Evolutionary conservation across 2,888 invertebrate species (phyloP), one percentile per base, ranked within the genome.

Genomic region (Ormyrus nitidulus): DNA sequence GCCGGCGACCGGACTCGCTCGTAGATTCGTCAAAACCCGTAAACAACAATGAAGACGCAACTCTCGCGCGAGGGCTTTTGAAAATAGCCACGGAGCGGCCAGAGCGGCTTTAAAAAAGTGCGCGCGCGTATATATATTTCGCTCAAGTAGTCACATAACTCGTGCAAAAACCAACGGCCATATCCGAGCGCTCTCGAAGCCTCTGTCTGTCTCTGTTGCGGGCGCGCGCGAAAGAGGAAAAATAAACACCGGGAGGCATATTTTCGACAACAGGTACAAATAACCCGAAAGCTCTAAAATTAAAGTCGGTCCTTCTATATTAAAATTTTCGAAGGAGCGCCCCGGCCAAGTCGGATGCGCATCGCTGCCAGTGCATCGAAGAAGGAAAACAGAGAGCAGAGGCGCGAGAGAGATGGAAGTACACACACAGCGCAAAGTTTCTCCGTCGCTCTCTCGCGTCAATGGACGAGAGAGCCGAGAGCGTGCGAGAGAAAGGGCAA

Each of bases 391-490:
- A 34, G 54, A 44, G 34, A 34, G 34, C 34, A 34, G 34, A 34
- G 34, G 46, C n/a, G 49, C 61, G 61, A 61, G 46, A 61, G n/a
- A 62, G n/a, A 13, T 53, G 62, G 13, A 72, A 72, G 53, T 9
- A 46, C 53, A 5, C 8, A 19, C 49, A 11, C n/a, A 49, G n/a
- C 68, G 9, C 46, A 69, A 69, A 69, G 8, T 69, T 69, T 10
- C 48, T 64, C 48, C 34, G 34, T 51, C 59, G 49, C 44, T 64
- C 62, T 68, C 68, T 79, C 80, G 83, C 81, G 78, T 80, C 82
- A 83, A 80, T 81, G 79, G 13, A n/a, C 62, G 49, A 79, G 80
- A 79, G 80, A 82, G 70, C 68, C 76, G 77, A 34, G 34, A 34
- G 34, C 4, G 34, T 34, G 34, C 34, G 34, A 4, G 34, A 4